Base-by-base conservation (phyloP, 2,797 vertebrate species). In the Coregonus suidteri region DNA sequence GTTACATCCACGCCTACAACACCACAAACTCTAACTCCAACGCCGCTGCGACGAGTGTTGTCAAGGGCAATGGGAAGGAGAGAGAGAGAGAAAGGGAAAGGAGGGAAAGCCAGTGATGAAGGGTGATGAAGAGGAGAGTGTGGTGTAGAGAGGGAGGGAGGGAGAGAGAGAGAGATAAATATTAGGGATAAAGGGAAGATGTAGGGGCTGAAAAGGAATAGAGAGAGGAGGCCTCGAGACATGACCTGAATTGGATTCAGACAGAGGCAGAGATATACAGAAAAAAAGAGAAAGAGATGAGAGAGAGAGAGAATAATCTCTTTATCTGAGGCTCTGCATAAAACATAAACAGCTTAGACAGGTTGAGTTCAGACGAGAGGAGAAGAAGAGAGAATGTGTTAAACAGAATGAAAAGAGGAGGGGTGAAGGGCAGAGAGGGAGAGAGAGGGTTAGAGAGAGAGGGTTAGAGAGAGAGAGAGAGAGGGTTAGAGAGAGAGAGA, bases 1-100 rank as follows among this genome's bases (percentile, higher is more conserved):
- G 93, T 25, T 94, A 92, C 82, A 90, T 94, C 77, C 94, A 93
- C 2, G 88, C 94, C 70, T 93, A 94, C 6, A 93, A 93, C 85
- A 90, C 93, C 52, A 79, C 85, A 79, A 94, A 94, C 88, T 94
- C 93, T 68, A 94, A 94, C 84, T 95, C 92, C 11, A 94, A 94
- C 89, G 15, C 31, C 3, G 74, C 81, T 1, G 89, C 86, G 20
- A 81, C 79, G 52, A 85, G 82, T 0, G 37, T 18, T 1, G 4
- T n/a, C 34, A 20, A 3, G 3, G 68, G 16, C 78, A 66, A 87
- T 59, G 83, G 93, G 75, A 95, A 88, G 25, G 25, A 52, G 86
- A 69, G 6, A 88, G 88, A 75, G 86, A 87, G 0, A 83, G 86
- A 11, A 77, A 35, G 68, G 74, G n/a, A 51, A 20, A 11, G n/a